Evolutionary conservation across 2,797 vertebrate species (phyloP).

Genomic region (Lerista edwardsae): DNA sequence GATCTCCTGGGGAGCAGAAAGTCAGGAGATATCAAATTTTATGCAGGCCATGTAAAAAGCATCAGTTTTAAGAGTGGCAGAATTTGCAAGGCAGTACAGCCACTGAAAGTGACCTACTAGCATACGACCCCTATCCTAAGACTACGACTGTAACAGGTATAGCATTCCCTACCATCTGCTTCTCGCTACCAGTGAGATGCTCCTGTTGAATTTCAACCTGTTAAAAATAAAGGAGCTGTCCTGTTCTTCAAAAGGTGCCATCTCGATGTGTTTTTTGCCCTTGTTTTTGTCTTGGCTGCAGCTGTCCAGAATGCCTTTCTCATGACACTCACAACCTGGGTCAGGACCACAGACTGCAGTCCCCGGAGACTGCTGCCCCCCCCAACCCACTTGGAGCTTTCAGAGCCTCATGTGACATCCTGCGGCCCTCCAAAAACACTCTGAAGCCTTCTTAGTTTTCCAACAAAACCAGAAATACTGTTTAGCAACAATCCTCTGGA

Average conservation of each 20-base stretch:
- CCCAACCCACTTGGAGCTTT: too few species aligned
- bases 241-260: background rate
- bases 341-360: too few species aligned
- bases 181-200: background rate
- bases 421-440: too few species aligned
- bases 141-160: too few species aligned
- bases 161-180: background rate
- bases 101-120: background rate
- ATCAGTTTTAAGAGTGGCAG: background rate
- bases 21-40: slow-evolving; percentile 10
- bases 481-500: too few species aligned
- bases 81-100: background rate
- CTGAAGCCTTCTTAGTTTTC: too few species aligned
- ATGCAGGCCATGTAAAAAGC: background rate
- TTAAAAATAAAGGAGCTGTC: background rate
- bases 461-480: too few species aligned
- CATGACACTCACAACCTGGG: too few species aligned
- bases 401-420: too few species aligned
- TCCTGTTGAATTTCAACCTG: background rate
- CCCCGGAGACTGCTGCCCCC: too few species aligned
- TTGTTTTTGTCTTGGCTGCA: background rate
- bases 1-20: slow-evolving; percentile 83
- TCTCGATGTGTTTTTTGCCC: background rate
- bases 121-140: too few species aligned
- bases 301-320: background rate